phyloP scores from a whole-genome alignment of 2,888 invertebrate genomes.

The Pristionchus japonicus region DNA sequence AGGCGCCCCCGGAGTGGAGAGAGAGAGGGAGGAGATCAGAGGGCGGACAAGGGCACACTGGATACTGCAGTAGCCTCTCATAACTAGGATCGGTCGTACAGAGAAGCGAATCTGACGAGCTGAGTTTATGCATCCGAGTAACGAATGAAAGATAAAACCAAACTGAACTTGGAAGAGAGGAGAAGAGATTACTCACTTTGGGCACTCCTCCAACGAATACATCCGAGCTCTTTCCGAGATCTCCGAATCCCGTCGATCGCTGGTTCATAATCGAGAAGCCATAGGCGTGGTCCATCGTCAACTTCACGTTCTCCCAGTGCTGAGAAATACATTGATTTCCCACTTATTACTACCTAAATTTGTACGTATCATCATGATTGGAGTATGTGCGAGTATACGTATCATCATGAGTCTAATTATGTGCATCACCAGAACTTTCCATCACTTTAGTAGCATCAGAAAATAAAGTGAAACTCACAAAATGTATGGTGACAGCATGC shows the following conservation, averaged over 20 bases:
- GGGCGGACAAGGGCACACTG: background rate
- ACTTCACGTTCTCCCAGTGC: constrained; percentile 74
- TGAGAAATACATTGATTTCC: too few relatives aligned
- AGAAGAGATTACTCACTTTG: constrained; percentile 77
- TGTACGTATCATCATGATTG: too few relatives aligned
- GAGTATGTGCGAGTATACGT: too few relatives aligned
- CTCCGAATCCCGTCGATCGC: constrained; percentile 89
- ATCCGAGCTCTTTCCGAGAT: constrained; percentile 89
- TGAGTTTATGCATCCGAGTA: background rate
- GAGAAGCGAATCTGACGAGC: too few relatives aligned
- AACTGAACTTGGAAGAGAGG: background rate
- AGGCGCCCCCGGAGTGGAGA: background rate
- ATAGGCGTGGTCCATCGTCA: constrained; percentile 71
- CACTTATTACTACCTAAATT: too few relatives aligned
- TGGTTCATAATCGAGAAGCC: constrained; percentile 81
- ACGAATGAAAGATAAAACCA: background rate
- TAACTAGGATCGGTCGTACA: background rate
- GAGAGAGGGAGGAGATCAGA: constrained; percentile 27
- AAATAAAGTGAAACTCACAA: constrained; percentile 15
- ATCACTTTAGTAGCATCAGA: too few relatives aligned
- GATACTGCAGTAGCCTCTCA: background rate
- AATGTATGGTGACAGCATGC: constrained; percentile 89
- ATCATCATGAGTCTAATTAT: too few relatives aligned
- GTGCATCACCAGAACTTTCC: too few relatives aligned
- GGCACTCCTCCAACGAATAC: constrained; percentile 98